These are phyloP conservation scores for Drosophila mayaguana DNA, from an alignment of 2,888 invertebrate species.

Conservation along the genomic window DNA sequence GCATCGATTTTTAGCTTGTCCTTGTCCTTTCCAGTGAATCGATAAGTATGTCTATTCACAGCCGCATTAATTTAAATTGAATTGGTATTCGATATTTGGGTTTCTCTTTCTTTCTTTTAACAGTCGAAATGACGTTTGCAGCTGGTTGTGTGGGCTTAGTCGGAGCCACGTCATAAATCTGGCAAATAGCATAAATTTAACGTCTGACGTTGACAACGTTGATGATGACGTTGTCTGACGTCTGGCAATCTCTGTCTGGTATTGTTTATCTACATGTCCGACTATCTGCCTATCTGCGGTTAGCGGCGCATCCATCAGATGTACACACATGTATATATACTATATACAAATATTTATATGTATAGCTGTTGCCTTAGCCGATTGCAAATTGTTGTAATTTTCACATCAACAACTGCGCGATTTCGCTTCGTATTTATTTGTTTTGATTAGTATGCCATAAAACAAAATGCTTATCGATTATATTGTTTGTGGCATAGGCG, in stretches of 20 bases:
- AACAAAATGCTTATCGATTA: constrained; percentile 48
- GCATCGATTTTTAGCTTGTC: constrained; percentile 38
- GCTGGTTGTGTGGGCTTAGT: constrained; percentile 3
- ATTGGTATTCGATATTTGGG: constrained; percentile 6
- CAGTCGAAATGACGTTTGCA: constrained; percentile 26
- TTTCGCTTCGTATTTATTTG: constrained; percentile 44
- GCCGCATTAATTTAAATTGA: constrained; percentile 5
- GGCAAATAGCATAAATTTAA: constrained; percentile 44
- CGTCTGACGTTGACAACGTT: constrained; percentile 34
- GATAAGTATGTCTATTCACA: not conserved
- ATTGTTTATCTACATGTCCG: constrained; percentile 44
- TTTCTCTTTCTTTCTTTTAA: not conserved
- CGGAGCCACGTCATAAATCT: constrained; percentile 54
- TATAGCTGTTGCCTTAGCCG: constrained; percentile 1
- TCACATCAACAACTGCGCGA: constrained; percentile 47
- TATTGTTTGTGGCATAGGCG: constrained; percentile 9
- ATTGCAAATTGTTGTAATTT: constrained; percentile 46
- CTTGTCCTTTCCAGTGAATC: constrained; percentile 16
- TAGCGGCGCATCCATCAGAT: constrained; percentile 47
- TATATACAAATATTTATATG: no score
- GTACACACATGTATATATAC: not conserved
- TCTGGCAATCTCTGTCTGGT: constrained; percentile 42
- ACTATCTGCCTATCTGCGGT: constrained; percentile 21
- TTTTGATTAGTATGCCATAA: constrained; percentile 48
- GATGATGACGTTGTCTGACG: constrained; percentile 64